Base-by-base conservation (phyloP, 92 coral and sea anemone genomes). In the Diadumene lineata region DNA sequence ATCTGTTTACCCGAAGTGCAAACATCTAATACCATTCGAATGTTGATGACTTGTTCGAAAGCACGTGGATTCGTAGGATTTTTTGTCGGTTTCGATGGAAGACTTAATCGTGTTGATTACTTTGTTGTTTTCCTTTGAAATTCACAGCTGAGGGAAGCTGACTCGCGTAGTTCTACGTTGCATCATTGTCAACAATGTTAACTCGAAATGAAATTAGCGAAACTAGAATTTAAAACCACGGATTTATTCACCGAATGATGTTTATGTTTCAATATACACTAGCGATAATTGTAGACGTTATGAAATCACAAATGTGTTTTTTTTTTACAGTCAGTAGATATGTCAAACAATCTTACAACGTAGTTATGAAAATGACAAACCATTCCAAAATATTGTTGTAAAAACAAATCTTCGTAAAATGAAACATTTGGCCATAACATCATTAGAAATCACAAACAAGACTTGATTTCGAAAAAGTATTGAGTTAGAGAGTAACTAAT, bases 1-100 rank as follows among this genome's bases (percentile, higher is more conserved):
- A 62, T 62, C 38, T 28, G 17, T 62, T 62, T 31, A 62, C 38
- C 43, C 43, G 68, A 62, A 28, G 43, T 1, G 43, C 68, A 62
- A 62, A 62, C 68, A 62, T 19, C 31, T 38, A 23, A 62, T 28
- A 62, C 58, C 43, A 62, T 62, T 62, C 68, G 68, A 62, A 62
- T 62, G 19, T 30, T 28, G 43, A 62, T 62, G 21, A 28, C 43
- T 62, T 28, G 68, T 62, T 62, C 68, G 24, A 10, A 62, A 62
- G 43, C 68, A 62, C 68, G 68, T 62, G 68, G 32, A 27, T 15
- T 11, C 22, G 43, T 4, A 30, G 43, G 38, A 31, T 62, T 28
- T 38, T 62, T 30, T 31, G 68, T 62, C 68, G 31, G 68, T 21
- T 62, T 62, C 3, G 64, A 22, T 58, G 64, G 31, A 28, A 62